phyloP scores from a whole-genome alignment of 2,797 vertebrate genomes.

The Helicolenus hilgendorfi region DNA sequence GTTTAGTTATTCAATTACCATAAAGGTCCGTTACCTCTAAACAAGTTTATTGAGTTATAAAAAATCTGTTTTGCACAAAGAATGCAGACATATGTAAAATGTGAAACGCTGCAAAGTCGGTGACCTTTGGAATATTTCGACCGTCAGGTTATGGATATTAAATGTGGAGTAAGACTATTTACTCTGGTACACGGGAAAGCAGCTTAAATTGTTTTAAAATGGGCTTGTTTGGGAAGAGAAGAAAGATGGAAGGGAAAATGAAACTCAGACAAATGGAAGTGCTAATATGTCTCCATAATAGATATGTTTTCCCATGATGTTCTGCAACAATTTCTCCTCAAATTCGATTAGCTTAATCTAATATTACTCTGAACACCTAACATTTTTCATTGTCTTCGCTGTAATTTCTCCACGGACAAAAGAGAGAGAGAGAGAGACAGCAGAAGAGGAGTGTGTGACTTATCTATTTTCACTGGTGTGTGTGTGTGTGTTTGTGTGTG shows the following conservation, averaged over 20 bases:
- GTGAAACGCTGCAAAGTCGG: slow-evolving; percentile 8
- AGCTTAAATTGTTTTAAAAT: slow-evolving; percentile 10
- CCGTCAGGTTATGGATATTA: slow-evolving; percentile 14
- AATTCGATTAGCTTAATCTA: slow-evolving; percentile 85
- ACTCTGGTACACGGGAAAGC: background rate
- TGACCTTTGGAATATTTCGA: slow-evolving; percentile 56
- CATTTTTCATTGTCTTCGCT: slow-evolving; percentile 86
- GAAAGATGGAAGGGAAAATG: slow-evolving; percentile 26
- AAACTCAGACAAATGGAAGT: slow-evolving; percentile 70
- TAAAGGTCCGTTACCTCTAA: slow-evolving; percentile 71
- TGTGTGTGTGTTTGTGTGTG: slow-evolving; percentile 29
- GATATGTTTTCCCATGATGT: slow-evolving; percentile 84
- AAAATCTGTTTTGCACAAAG: slow-evolving; percentile 63
- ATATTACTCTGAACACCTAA: slow-evolving; percentile 83
- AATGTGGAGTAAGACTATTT: slow-evolving; percentile 25
- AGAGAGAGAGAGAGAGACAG: slow-evolving; percentile 19
- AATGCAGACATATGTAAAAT: slow-evolving; percentile 49
- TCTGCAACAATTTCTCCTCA: slow-evolving; percentile 80
- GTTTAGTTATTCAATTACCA: slow-evolving; percentile 84
- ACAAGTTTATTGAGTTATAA: slow-evolving; percentile 81
- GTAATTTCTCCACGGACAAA: slow-evolving; percentile 72
- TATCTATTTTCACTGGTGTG: slow-evolving; percentile 14
- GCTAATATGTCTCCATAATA: slow-evolving; percentile 84
- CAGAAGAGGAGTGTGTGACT: slow-evolving; percentile 25
- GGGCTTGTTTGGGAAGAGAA: background rate